Evolutionary conservation across 2,888 invertebrate genomes (phyloP), one percentile per base, ranked within the genome.

Genomic region (Masnerella sp.): DNA sequence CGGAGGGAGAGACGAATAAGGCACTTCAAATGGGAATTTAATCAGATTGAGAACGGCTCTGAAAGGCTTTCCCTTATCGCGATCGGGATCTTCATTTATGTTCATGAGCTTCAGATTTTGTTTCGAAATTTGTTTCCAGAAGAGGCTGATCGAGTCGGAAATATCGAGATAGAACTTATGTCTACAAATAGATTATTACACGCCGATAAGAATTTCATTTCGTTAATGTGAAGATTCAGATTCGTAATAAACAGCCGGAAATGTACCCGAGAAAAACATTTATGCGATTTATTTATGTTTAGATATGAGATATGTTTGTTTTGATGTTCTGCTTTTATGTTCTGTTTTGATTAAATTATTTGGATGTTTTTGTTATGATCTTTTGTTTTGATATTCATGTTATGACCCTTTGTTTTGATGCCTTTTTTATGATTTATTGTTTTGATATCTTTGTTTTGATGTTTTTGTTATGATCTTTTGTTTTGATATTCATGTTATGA

Each of bases 61-160:
- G 56, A 62, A 56, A 62, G 20, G 45, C 70, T 62, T 56, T 40
- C 14, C 42, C 15, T 25, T 70, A 70, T 62, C 70, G 28, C 18
- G 36, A 52, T 30, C 12, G 20, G 20, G 42, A 70, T 70, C 49
- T 62, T 62, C 18, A 62, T 62, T 70, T 70, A 70, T 49, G 70
- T 56, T 62, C 49, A 70, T 61, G 69, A 62, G 62, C 34, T 62
- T 47, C 18, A 34, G 49, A 70, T 70, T 70, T 70, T 62, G 70
- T 62, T 70, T 56, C 49, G 56, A 70, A 69, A 69, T 69, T 61
- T 69, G 52, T 45, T 54, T 25, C n/a, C 18, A 43, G 42, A 49
- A 58, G 49, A 22, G 17, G 58, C 40, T 18, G 56, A 56, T 56
- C 40, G 25, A 14, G 32, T 15, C 12, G 17, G 20, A 45, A 65